Percentiles rank a stretch among this genome's conserved stretches.
These are phyloP conservation scores for Acanthisitta chloris DNA, from an alignment of 2,113 vertebrate genomes.

Conservation along the genomic window DNA sequence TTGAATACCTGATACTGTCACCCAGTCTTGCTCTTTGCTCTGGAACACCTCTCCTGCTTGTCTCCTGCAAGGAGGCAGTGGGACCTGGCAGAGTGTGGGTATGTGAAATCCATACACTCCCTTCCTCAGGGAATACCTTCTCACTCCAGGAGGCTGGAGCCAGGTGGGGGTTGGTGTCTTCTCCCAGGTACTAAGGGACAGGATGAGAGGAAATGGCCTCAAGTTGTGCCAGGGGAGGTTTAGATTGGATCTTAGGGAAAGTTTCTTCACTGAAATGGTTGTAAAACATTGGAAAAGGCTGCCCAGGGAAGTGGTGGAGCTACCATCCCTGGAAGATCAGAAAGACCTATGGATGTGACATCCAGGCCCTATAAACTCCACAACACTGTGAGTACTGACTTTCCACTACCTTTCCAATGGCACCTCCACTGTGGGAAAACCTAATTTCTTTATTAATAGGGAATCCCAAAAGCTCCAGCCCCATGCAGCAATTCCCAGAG, in stretches of 20 bases:
- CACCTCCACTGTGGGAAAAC: background rate
- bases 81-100: background rate
- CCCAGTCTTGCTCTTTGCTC: background rate
- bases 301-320: background rate
- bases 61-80: background rate
- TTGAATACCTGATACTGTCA: background rate
- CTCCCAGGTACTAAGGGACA: background rate
- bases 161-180: background rate
- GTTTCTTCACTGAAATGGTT: background rate
- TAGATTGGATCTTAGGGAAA: background rate
- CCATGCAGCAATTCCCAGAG: background rate
- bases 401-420: background rate
- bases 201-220: background rate
- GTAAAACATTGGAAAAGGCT: background rate
- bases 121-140: background rate
- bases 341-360: background rate
- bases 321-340: background rate
- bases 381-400: background rate
- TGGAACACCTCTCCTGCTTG: background rate
- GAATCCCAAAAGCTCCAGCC: background rate
- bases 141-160: background rate
- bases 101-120: background rate
- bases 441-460: background rate
- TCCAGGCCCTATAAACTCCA: background rate
- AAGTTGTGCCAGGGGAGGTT: background rate